phyloP scores from a whole-genome alignment of 2,888 invertebrate species.

The Masnerella sp. region DNA sequence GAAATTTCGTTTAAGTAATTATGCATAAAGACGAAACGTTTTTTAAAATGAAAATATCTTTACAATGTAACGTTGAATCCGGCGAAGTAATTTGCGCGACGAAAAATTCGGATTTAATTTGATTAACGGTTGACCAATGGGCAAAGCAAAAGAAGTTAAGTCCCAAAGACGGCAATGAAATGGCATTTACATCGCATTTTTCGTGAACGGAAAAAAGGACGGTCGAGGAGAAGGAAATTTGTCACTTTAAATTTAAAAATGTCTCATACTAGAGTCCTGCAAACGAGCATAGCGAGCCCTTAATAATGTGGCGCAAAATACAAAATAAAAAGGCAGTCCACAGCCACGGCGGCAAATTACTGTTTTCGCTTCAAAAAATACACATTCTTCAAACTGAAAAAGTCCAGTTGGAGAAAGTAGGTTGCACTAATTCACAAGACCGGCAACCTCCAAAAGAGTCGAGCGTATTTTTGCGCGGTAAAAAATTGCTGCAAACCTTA shows the following conservation, averaged over 20 bases:
- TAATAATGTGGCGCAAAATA: conserved; percentile 58
- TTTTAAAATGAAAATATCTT: too few species aligned
- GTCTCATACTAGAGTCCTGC: conserved; percentile 58
- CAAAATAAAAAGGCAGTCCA: conserved; percentile 57
- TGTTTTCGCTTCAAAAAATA: conserved; percentile 61
- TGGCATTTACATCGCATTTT: conserved; percentile 23
- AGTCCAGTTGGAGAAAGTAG: conserved; percentile 57
- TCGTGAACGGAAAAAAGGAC: conserved; percentile 8
- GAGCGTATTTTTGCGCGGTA: conserved; percentile 47
- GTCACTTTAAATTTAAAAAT: conserved; percentile 57
- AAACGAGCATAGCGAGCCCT: conserved; percentile 57
- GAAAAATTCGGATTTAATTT: conserved; percentile 8
- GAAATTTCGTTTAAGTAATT: too few species aligned
- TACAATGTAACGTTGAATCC: too few species aligned
- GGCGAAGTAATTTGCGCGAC: too few species aligned
- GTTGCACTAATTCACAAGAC: conserved; percentile 57
- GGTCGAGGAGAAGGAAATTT: conserved; percentile 45
- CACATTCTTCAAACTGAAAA: conserved; percentile 59
- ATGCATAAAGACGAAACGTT: too few species aligned
- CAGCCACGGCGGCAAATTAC: conserved; percentile 54
- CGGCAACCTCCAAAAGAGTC: conserved; percentile 51
- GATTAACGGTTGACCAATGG: conserved; percentile 17
- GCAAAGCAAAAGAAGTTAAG: conserved; percentile 32
- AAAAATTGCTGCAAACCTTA: conserved; percentile 46
- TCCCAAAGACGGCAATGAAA: conserved; percentile 27